phyloP scores from a whole-genome alignment of 2,113 vertebrate species.

The Oreochromis spilurus region DNA sequence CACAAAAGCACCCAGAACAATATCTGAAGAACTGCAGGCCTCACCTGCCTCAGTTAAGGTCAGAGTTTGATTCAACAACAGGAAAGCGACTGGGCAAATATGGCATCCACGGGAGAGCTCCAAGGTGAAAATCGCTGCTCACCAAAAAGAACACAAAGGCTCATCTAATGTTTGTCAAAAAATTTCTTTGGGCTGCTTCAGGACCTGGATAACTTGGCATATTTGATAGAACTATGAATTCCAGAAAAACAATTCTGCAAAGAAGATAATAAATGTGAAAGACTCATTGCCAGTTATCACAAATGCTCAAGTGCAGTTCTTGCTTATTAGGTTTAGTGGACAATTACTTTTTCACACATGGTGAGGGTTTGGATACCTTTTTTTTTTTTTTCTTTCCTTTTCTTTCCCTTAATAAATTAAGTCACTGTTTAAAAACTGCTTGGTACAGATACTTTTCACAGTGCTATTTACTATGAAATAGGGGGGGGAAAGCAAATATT shows the following conservation, averaged over 20 bases:
- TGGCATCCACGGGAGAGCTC: neutral
- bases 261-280: neutral
- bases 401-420: neutral
- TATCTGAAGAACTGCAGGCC: neutral
- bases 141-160: neutral
- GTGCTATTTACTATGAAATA: neutral
- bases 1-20: neutral
- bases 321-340: neutral
- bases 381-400: neutral
- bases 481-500: neutral
- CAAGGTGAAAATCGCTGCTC: neutral
- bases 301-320: neutral
- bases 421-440: neutral
- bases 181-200: neutral
- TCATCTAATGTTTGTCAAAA: neutral
- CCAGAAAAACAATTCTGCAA: neutral
- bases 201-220: neutral
- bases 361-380: neutral
- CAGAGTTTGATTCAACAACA: neutral
- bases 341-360: neutral
- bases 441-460: neutral
- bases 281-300: neutral
- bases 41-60: neutral
- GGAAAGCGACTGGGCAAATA: neutral
- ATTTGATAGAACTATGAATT: neutral